Evolutionary conservation across 2,888 invertebrate species (phyloP), one percentile per base, ranked within the genome.

Genomic region (Aphidoletes aphidimyza): DNA sequence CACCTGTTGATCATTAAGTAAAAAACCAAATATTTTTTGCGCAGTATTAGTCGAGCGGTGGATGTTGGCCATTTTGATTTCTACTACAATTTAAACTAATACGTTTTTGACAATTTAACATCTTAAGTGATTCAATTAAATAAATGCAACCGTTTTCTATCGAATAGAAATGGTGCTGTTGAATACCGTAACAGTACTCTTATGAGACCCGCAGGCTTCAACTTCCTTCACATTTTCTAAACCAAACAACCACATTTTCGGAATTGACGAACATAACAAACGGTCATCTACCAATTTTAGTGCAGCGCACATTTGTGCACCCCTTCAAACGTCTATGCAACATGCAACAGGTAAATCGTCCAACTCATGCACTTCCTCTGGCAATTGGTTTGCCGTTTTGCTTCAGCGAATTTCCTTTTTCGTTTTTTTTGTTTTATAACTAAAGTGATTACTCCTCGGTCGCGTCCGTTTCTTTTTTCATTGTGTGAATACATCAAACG

Each of bases 361-460:
- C 30, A 47, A 47, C 30, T 30, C 30, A 69, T 69, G 69, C 69
- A 69, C 34, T 69, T 69, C 69, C 69, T 69, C 69, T 69, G 69
- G 30, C 54, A 69, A 30, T 69, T 34, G 69, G 69, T 14, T 69
- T 17, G 54, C 14, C 34, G 69, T 30, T 69, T 30, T 69, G 69
- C 69, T 69, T 69, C 69, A 69, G 69, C 14, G 69, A 69, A 30
- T 69, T 69, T 69, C 69, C 69, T 19, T 69, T 30, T 30, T 11
- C 17, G 26, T 69, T 54, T n/a, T 54, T 22, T 11, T n/a, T 54
- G n/a, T 26, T 26, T 54, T 54, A 26, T 11, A 26, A n/a, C n/a
- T n/a, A n/a, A n/a, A n/a, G n/a, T n/a, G n/a, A n/a, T n/a, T n/a
- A n/a, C n/a, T n/a, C n/a, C n/a, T n/a, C n/a, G n/a, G n/a, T 54